A percentile compares a stretch with the other conserved stretches of the same genome.
Conservation (phyloP, 1,140 invertebrate species). For the Drosophila pseudoobscura region DNA sequence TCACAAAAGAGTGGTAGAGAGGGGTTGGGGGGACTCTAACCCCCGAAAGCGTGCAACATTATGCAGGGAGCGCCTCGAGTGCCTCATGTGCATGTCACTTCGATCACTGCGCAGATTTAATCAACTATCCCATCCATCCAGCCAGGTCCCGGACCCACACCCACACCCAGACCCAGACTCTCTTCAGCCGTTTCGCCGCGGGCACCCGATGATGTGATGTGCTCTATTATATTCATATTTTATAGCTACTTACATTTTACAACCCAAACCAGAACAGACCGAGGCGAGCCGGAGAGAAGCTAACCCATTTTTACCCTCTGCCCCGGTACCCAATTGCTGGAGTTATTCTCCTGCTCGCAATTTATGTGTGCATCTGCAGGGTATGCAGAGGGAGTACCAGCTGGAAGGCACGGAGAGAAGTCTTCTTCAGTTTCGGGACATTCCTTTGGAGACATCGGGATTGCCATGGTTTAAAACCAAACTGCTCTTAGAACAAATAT, state of each 20-base stretch:
- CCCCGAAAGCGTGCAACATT: conserved; percentile 23
- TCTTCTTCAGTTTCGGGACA: no score
- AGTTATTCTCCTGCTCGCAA: no score
- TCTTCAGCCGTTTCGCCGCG: conserved; percentile 34
- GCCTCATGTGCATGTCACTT: conserved; percentile 61
- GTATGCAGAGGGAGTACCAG: no score
- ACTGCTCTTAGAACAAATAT: no score
- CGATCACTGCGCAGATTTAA: conserved; percentile 65
- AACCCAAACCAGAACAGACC: conserved; percentile 2
- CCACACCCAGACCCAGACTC: conserved; percentile 3
- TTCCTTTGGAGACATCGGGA: no score
- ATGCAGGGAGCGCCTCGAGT: conserved; percentile 47
- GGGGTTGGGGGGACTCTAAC: conserved; percentile 8
- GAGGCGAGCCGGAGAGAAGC: no score
- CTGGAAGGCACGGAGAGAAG: no score
- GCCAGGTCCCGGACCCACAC: no score
- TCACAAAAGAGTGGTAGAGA: neutral
- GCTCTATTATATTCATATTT: conserved; percentile 71
- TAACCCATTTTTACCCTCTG: neutral
- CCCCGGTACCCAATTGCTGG: no score
- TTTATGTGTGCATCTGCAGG: no score
- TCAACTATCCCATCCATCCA: conserved; percentile 40
- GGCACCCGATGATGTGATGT: conserved; percentile 58
- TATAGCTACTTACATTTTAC: conserved; percentile 70
- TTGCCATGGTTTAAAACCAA: no score